Conservation (phyloP, 2,888 invertebrate genomes). For the Sesia apiformis region DNA sequence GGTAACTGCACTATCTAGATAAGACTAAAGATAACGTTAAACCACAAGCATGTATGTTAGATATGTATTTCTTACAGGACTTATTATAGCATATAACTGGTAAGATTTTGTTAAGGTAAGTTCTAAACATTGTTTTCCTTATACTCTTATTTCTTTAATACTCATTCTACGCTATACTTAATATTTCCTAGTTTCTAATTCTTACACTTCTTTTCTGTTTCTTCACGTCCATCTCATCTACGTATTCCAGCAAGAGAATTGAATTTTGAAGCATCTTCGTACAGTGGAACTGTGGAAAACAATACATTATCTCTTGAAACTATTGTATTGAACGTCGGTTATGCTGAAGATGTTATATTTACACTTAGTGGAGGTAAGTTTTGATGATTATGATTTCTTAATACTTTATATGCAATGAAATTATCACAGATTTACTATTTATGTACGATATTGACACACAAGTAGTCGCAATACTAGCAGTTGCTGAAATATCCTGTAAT, state of each 20-base stretch:
- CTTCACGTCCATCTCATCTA: no score
- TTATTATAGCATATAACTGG: neutral
- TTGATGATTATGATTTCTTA: no score
- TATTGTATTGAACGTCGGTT: conserved; percentile 31
- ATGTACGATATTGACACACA: no score
- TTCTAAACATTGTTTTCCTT: no score
- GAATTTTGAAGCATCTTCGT: conserved; percentile 33
- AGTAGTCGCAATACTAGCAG: neutral
- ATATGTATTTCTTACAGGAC: neutral
- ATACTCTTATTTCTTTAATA: no score
- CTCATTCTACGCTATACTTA: no score
- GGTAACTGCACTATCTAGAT: neutral
- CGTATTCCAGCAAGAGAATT: conserved; percentile 37
- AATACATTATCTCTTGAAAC: conserved; percentile 22
- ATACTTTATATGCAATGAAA: neutral
- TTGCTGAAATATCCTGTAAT: neutral
- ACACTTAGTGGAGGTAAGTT: conserved; percentile 36
- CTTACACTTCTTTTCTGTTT: no score
- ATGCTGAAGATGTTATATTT: conserved; percentile 29
- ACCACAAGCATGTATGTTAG: neutral
- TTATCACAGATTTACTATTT: no score
- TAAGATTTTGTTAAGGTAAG: neutral
- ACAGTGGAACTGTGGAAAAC: conserved; percentile 34
- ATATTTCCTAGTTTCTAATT: no score
- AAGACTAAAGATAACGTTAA: neutral